These are phyloP conservation scores for Onychostoma macrolepis DNA, from an alignment of 2,113 vertebrate genomes.

Conservation along the genomic window DNA sequence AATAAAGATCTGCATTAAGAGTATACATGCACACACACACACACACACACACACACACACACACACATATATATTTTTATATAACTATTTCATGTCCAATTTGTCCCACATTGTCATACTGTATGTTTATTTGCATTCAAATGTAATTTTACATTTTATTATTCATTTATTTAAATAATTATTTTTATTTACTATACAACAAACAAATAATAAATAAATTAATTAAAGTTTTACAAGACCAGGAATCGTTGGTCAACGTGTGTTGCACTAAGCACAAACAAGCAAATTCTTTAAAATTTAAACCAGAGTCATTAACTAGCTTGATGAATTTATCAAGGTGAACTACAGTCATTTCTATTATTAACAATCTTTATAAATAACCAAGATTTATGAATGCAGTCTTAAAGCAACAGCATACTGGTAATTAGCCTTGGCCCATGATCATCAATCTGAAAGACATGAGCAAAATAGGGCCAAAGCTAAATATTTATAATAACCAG, in stretches of 20 bases:
- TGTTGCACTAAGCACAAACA: slow-evolving; percentile 6
- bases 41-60: too few species aligned
- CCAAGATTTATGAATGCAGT: slow-evolving; percentile 55
- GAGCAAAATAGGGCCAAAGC: slow-evolving; percentile 43
- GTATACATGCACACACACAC: background rate
- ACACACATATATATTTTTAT: too few species aligned
- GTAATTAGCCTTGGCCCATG: slow-evolving; percentile 54
- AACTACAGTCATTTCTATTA: slow-evolving; percentile 54
- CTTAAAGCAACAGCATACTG: slow-evolving; percentile 54
- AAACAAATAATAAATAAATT: slow-evolving; percentile 1
- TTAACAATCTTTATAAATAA: slow-evolving; percentile 60
- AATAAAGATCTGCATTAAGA: background rate
- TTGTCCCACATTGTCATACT: background rate
- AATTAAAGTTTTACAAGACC: slow-evolving; percentile 19
- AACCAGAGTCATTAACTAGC: slow-evolving; percentile 48
- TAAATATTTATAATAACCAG: slow-evolving; percentile 39
- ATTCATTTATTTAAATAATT: background rate
- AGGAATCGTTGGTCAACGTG: background rate
- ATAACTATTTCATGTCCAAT: background rate
- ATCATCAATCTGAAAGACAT: slow-evolving; percentile 59
- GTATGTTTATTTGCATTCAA: background rate
- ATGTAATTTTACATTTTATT: too few species aligned
- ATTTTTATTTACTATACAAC: background rate
- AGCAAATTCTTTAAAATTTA: slow-evolving; percentile 40
- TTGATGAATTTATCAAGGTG: slow-evolving; percentile 57